These are phyloP conservation scores for Mormyrus iriodes DNA, from an alignment of 2,113 vertebrate genomes.

Conservation along the genomic window DNA sequence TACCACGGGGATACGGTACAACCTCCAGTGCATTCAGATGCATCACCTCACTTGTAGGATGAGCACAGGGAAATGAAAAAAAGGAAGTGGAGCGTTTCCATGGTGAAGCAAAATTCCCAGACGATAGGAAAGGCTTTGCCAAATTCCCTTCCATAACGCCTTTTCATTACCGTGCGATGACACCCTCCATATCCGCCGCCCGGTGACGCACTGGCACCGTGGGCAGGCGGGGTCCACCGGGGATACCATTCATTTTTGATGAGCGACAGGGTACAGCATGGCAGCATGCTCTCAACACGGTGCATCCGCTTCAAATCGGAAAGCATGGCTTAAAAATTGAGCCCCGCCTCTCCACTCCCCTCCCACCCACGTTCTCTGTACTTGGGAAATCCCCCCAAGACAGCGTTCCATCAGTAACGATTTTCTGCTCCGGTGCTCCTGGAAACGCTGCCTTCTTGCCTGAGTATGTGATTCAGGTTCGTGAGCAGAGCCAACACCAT, in stretches of 20 bases:
- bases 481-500: not conserved
- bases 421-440: slow-evolving; percentile 55
- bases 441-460: not conserved
- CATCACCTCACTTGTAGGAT: not conserved
- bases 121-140: slow-evolving; percentile 4
- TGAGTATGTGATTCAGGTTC: not conserved
- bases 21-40: no score
- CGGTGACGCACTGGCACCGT: not conserved
- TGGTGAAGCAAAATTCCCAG: not conserved
- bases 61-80: not conserved
- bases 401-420: slow-evolving; percentile 54
- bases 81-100: not conserved
- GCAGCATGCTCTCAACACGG: not conserved
- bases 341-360: not conserved
- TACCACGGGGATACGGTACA: not conserved
- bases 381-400: slow-evolving; percentile 54
- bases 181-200: not conserved
- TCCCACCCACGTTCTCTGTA: slow-evolving; percentile 7
- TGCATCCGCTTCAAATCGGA: not conserved
- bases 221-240: not conserved
- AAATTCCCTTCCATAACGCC: slow-evolving; percentile 8
- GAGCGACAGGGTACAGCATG: not conserved
- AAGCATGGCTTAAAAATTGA: slow-evolving; percentile 20
- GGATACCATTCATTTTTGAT: not conserved
- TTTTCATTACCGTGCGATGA: slow-evolving; percentile 28